These are phyloP conservation scores for Drosophila arawakana DNA, from an alignment of 1,140 invertebrate species.

Conservation along the genomic window DNA sequence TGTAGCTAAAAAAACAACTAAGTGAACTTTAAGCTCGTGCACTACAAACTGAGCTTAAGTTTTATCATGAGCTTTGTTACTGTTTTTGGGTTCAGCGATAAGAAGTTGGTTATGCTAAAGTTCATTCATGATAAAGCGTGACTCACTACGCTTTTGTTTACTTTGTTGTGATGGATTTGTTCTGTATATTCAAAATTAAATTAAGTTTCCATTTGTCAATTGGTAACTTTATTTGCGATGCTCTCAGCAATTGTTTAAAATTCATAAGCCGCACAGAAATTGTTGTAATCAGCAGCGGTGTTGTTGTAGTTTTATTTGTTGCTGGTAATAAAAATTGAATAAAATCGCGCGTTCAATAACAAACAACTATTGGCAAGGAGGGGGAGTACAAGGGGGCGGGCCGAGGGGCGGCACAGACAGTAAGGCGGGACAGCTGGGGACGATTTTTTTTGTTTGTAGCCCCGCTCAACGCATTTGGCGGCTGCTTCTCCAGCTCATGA, in stretches of 20 bases:
- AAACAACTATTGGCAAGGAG: slow-evolving; percentile 6
- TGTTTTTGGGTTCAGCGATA: background rate
- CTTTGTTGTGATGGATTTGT: background rate
- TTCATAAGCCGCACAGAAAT: slow-evolving; percentile 31
- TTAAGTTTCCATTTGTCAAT: slow-evolving; percentile 8
- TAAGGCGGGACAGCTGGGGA: background rate
- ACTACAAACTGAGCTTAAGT: background rate
- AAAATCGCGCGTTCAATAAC: slow-evolving; percentile 80
- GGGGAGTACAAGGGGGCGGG: background rate
- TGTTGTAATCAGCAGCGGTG: slow-evolving; percentile 34
- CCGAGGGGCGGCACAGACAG: background rate
- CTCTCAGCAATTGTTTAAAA: slow-evolving; percentile 13
- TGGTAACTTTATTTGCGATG: background rate
- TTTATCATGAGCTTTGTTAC: background rate
- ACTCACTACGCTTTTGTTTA: slow-evolving; percentile 2
- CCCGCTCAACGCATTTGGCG: slow-evolving; percentile 33
- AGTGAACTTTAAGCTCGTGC: slow-evolving; percentile 3
- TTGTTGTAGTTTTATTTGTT: slow-evolving; percentile 21
- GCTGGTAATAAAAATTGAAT: slow-evolving; percentile 78
- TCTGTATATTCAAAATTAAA: slow-evolving; percentile 8
- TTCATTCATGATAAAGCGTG: slow-evolving; percentile 2
- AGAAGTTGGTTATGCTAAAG: background rate
- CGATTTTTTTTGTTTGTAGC: background rate
- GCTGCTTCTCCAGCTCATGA: slow-evolving; percentile 38
- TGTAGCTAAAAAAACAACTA: background rate